A percentile compares a stretch with the other conserved stretches of the same genome.
phyloP scores from a whole-genome alignment of 2,797 vertebrate genomes.

The Aulostomus chinensis region DNA sequence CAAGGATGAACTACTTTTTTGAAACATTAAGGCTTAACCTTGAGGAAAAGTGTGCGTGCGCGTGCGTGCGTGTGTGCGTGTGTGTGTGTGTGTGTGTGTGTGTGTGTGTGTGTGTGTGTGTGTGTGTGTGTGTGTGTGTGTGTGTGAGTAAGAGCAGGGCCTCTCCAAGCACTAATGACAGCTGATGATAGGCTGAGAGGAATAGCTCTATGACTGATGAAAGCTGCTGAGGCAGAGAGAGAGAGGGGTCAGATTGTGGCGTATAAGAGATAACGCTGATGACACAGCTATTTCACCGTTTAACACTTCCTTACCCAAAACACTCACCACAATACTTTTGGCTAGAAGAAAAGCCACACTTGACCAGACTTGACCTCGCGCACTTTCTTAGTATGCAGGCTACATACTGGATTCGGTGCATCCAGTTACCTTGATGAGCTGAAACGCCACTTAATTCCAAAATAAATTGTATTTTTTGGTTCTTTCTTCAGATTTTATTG shows the following conservation, averaged over 20 bases:
- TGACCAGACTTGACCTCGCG: no score
- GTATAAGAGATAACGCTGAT: slow-evolving; percentile 51
- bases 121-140: slow-evolving; percentile 25
- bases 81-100: slow-evolving; percentile 40
- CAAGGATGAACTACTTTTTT: slow-evolving; percentile 10
- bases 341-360: no score
- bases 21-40: slow-evolving; percentile 48
- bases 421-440: no score
- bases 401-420: no score
- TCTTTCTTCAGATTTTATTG: no score
- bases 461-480: no score
- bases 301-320: slow-evolving; percentile 41
- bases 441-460: no score
- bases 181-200: slow-evolving; percentile 67
- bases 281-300: slow-evolving; percentile 42
- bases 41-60: slow-evolving; percentile 40
- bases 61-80: slow-evolving; percentile 40
- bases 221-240: slow-evolving; percentile 53
- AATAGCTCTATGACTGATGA: slow-evolving; percentile 65
- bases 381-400: no score
- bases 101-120: no score
- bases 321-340: neutral
- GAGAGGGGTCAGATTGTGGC: slow-evolving; percentile 47
- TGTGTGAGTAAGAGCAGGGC: slow-evolving; percentile 55
- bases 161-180: slow-evolving; percentile 64